Percentiles rank a stretch among this genome's conserved stretches.
These are phyloP conservation scores for Drosophila insularis DNA, from an alignment of 1,140 invertebrate species.

Conservation along the genomic window DNA sequence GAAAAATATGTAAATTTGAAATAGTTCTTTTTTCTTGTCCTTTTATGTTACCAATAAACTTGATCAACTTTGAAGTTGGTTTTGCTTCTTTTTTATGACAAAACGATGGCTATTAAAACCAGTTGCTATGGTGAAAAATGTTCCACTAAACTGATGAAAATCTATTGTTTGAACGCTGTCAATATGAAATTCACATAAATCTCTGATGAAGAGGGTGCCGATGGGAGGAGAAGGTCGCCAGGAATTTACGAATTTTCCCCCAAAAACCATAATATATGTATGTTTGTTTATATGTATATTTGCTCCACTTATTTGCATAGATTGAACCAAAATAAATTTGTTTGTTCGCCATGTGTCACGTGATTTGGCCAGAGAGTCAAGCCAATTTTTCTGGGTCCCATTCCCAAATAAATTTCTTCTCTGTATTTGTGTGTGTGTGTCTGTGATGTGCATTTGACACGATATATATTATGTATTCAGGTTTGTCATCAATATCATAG, in stretches of 20 bases:
- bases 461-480: constrained; percentile 24
- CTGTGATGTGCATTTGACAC: constrained; percentile 58
- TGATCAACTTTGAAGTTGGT: not conserved
- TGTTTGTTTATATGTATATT: constrained; percentile 43
- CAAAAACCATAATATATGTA: not conserved
- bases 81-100: constrained; percentile 34
- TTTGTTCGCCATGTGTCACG: constrained; percentile 56
- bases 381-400: constrained; percentile 51
- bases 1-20: constrained; percentile 1
- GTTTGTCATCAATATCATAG: constrained; percentile 55
- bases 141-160: constrained; percentile 37
- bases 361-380: constrained; percentile 62
- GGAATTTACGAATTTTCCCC: not conserved
- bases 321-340: constrained; percentile 66
- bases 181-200: constrained; percentile 73
- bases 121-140: constrained; percentile 53
- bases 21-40: not conserved
- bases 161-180: constrained; percentile 70
- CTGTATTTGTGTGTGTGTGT: not conserved
- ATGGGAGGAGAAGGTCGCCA: not conserved
- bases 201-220: constrained; percentile 21
- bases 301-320: constrained; percentile 71
- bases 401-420: not conserved
- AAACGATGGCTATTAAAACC: constrained; percentile 44
- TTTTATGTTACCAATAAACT: constrained; percentile 6